These are phyloP conservation scores for Dexiosoma caninum DNA, from an alignment of 2,888 invertebrate species.

Conservation along the genomic window DNA sequence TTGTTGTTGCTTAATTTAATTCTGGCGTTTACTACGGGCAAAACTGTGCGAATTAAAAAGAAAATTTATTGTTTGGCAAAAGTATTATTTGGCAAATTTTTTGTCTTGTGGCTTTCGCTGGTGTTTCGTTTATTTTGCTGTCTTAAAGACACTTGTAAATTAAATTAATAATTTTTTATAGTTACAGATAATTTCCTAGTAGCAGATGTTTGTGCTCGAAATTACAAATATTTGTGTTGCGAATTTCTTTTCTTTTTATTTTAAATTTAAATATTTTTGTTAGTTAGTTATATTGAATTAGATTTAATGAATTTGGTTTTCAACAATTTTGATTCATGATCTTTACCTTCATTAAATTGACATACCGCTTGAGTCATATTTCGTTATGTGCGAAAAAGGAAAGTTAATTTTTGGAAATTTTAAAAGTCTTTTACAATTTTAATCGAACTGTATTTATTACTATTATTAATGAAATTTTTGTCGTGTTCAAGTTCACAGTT, in stretches of 20 bases:
- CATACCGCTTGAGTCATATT: too few relatives aligned
- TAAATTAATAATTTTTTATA: constrained; percentile 55
- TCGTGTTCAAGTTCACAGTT: too few relatives aligned
- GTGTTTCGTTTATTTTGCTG: constrained; percentile 28
- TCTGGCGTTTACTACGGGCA: constrained; percentile 45
- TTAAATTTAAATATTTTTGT: background rate
- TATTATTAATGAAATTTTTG: too few relatives aligned
- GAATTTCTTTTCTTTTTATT: background rate
- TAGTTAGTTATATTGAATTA: background rate
- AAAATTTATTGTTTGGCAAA: constrained; percentile 61
- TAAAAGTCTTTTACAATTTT: too few relatives aligned
- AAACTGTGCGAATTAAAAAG: constrained; percentile 43
- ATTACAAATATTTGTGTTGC: constrained; percentile 47
- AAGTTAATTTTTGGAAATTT: too few relatives aligned
- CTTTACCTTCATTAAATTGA: background rate
- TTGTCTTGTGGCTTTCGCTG: background rate
- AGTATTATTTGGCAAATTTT: constrained; percentile 7
- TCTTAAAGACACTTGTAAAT: constrained; percentile 56
- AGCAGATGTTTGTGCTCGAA: constrained; percentile 60
- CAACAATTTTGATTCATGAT: background rate
- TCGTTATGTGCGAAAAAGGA: too few relatives aligned
- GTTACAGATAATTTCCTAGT: constrained; percentile 54
- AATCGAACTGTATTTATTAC: too few relatives aligned
- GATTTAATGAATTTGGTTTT: constrained; percentile 1
- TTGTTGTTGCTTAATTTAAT: constrained; percentile 2